phyloP scores from a whole-genome alignment of 2,797 vertebrate species.

The Sebastes iracundus region DNA sequence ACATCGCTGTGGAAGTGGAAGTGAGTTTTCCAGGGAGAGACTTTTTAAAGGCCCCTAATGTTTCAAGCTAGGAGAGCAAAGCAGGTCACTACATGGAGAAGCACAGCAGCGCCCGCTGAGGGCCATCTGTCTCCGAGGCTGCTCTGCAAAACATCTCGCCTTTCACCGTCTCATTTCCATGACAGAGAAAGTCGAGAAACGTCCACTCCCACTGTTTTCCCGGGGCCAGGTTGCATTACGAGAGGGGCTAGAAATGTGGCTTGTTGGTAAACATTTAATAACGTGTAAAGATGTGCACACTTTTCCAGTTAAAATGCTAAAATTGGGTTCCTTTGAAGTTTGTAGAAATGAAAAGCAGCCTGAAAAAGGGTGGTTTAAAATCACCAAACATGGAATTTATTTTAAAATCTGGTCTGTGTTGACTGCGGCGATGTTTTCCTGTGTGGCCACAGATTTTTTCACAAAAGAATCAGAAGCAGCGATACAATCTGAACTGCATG shows the following conservation, averaged over 20 bases:
- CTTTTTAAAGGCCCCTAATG: constrained; percentile 53
- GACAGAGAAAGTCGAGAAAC: constrained; percentile 37
- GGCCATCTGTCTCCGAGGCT: constrained; percentile 56
- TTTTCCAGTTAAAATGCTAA: constrained; percentile 13
- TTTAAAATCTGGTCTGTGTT: not conserved
- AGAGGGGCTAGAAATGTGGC: not conserved
- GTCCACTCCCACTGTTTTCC: constrained; percentile 23
- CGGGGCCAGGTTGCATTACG: constrained; percentile 17
- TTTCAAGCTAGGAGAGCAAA: constrained; percentile 46
- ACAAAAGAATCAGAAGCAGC: constrained; percentile 8
- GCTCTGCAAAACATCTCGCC: constrained; percentile 65
- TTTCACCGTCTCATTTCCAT: constrained; percentile 47
- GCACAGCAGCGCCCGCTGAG: constrained; percentile 9
- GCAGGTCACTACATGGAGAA: constrained; percentile 62
- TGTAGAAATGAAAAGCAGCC: not conserved
- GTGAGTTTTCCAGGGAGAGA: constrained; percentile 49
- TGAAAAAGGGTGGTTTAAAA: not conserved
- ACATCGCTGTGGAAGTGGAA: constrained; percentile 61
- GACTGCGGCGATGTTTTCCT: not conserved
- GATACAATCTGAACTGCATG: constrained; percentile 22
- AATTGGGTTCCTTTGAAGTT: not conserved
- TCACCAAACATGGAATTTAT: constrained; percentile 9
- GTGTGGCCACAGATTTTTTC: not conserved
- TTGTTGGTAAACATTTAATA: constrained; percentile 14
- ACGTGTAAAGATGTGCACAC: constrained; percentile 5